Evolutionary conservation across 2,888 invertebrate species (phyloP).

Genomic region (Caenorhabditis doughertyi): DNA sequence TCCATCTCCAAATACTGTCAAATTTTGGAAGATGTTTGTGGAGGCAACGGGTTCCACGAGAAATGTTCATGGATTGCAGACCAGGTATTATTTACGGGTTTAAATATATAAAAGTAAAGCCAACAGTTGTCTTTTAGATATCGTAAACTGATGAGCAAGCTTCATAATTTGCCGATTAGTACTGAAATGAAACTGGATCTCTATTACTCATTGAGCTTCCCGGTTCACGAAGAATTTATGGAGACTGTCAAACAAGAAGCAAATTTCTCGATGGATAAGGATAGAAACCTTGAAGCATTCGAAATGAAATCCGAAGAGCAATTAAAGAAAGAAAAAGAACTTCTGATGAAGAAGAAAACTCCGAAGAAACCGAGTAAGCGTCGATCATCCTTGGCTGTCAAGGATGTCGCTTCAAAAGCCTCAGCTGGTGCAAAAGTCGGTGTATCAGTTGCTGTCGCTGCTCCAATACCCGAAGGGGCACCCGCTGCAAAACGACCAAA

Average conservation of each 20-base stretch:
- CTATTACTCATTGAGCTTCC: conserved; percentile 20
- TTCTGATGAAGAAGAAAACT: not conserved
- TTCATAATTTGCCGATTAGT: conserved; percentile 16
- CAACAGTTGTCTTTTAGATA: not conserved
- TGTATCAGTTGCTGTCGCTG: not conserved
- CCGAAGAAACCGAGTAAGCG: conserved; percentile 2
- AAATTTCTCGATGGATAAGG: conserved; percentile 3
- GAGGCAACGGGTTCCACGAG: conserved; percentile 11
- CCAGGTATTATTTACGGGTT: not conserved
- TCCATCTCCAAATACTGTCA: not conserved
- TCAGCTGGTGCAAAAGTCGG: too few relatives aligned
- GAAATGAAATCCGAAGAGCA: conserved; percentile 24
- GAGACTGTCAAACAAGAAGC: not conserved
- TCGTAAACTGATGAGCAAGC: not conserved
- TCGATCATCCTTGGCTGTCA: not conserved
- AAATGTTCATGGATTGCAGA: not conserved
- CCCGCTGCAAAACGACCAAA: not conserved
- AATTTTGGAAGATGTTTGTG: conserved; percentile 20
- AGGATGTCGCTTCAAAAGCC: not conserved
- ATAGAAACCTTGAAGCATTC: conserved; percentile 15
- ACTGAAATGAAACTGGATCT: conserved; percentile 36
- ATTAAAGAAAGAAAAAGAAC: not conserved
- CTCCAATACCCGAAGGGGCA: not conserved
- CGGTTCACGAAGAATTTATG: conserved; percentile 11
- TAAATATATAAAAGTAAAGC: not conserved